Evolutionary conservation across 2,888 invertebrate species (phyloP).

Genomic region (Heliconius hortense): DNA sequence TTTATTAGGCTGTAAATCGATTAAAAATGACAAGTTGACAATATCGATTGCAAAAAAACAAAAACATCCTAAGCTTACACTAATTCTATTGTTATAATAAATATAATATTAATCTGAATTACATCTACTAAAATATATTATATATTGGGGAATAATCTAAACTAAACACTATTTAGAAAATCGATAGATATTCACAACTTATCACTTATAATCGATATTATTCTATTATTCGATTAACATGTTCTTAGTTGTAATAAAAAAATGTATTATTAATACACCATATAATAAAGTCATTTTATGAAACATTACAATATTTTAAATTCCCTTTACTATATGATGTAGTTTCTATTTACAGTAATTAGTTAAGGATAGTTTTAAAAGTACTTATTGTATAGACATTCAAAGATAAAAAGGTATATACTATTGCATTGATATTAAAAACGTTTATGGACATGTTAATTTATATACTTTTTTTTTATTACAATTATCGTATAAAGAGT

Average conservation of each 20-base stretch:
- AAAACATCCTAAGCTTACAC: constrained; percentile 17
- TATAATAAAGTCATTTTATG: constrained; percentile 1
- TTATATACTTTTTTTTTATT: constrained; percentile 1
- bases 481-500: constrained; percentile 13
- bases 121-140: constrained; percentile 25
- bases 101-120: constrained; percentile 25
- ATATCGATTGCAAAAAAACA: constrained; percentile 13
- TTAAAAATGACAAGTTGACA: constrained; percentile 22
- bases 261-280: constrained; percentile 16
- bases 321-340: neutral
- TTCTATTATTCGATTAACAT: constrained; percentile 21
- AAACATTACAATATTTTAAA: neutral
- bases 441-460: constrained; percentile 10
- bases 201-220: constrained; percentile 12
- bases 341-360: constrained; percentile 14
- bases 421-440: constrained; percentile 23
- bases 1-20: constrained; percentile 33
- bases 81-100: constrained; percentile 21
- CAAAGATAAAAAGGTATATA: constrained; percentile 18
- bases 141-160: constrained; percentile 17
- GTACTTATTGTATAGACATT: constrained; percentile 10
- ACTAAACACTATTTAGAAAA: constrained; percentile 16
- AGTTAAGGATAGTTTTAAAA: constrained; percentile 9
- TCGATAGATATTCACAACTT: constrained; percentile 8
- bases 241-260: constrained; percentile 26